Evolutionary conservation across 2,113 vertebrate genomes (phyloP).

Genomic region (Dissostichus mawsoni): DNA sequence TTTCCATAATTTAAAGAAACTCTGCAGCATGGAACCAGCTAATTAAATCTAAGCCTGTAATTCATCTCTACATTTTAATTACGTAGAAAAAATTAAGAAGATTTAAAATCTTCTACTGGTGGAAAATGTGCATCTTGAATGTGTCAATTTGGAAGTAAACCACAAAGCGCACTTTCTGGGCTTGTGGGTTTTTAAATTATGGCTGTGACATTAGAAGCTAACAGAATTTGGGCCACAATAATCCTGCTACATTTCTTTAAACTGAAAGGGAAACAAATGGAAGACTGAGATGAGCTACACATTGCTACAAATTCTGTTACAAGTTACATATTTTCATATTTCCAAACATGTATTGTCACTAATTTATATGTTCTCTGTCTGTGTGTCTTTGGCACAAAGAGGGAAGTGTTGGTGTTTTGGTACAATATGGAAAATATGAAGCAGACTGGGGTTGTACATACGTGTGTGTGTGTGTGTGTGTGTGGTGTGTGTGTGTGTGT

Average conservation of each 20-base stretch:
- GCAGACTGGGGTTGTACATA: slow-evolving; percentile 70
- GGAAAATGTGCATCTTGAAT: slow-evolving; percentile 10
- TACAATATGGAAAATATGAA: slow-evolving; percentile 74
- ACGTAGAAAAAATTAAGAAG: slow-evolving; percentile 4
- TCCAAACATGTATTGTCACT: slow-evolving; percentile 65
- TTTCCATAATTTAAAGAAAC: slow-evolving; percentile 18
- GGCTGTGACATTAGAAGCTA: slow-evolving; percentile 19
- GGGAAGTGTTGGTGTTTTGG: slow-evolving; percentile 65
- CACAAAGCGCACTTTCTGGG: slow-evolving; percentile 28
- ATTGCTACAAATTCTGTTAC: slow-evolving; percentile 48
- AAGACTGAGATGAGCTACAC: slow-evolving; percentile 32
- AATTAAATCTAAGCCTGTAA: not conserved
- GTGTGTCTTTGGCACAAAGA: slow-evolving; percentile 51
- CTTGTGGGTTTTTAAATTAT: slow-evolving; percentile 20
- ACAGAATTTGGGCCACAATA: slow-evolving; percentile 10
- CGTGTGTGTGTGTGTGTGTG: slow-evolving; percentile 61
- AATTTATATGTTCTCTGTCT: slow-evolving; percentile 74
- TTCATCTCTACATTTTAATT: not conserved
- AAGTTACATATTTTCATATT: slow-evolving; percentile 60
- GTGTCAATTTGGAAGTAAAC: slow-evolving; percentile 41
- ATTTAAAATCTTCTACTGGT: slow-evolving; percentile 8
- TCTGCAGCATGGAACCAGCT: slow-evolving; percentile 14
- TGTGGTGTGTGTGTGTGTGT: slow-evolving; percentile 63
- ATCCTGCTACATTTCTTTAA: slow-evolving; percentile 17
- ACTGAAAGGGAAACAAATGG: slow-evolving; percentile 22